Evolutionary conservation across 2,888 invertebrate genomes (phyloP).

Genomic region (Diplolepis rosae): DNA sequence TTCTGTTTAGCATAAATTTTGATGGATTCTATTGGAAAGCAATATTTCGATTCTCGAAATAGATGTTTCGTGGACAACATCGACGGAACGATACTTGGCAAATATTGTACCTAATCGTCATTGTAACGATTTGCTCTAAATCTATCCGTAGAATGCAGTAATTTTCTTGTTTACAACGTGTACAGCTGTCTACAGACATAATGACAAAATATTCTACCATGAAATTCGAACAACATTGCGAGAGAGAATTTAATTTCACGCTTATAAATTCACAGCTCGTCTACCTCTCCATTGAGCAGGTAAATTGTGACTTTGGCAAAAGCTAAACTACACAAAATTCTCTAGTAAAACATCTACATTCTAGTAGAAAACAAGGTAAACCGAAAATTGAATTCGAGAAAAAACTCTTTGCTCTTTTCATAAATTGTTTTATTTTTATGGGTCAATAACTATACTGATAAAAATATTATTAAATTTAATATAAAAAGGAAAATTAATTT

Average conservation of each 20-base stretch:
- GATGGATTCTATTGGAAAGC: not conserved
- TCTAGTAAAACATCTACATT: not conserved
- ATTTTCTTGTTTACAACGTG: conserved; percentile 23
- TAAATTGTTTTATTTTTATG: no score
- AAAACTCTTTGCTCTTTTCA: no score
- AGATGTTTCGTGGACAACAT: conserved; percentile 14
- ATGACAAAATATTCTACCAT: conserved; percentile 24
- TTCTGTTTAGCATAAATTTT: not conserved
- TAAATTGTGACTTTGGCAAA: conserved; percentile 17
- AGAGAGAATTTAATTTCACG: conserved; percentile 27
- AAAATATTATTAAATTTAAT: no score
- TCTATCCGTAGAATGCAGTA: conserved; percentile 17
- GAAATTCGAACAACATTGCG: conserved; percentile 22
- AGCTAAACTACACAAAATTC: conserved; percentile 6
- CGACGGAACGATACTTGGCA: conserved; percentile 1
- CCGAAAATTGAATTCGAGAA: not conserved
- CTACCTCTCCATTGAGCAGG: conserved; percentile 14
- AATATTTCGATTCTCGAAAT: not conserved
- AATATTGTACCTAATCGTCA: conserved; percentile 29
- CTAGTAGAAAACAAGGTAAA: not conserved
- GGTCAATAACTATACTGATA: no score
- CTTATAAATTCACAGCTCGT: conserved; percentile 26
- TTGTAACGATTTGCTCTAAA: conserved; percentile 14
- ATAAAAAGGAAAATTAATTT: no score
- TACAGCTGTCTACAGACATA: conserved; percentile 2